Percentiles rank a stretch among this genome's conserved stretches.
Evolutionary conservation across 2,888 invertebrate species (phyloP).

Genomic region (Trachelus tabidus): DNA sequence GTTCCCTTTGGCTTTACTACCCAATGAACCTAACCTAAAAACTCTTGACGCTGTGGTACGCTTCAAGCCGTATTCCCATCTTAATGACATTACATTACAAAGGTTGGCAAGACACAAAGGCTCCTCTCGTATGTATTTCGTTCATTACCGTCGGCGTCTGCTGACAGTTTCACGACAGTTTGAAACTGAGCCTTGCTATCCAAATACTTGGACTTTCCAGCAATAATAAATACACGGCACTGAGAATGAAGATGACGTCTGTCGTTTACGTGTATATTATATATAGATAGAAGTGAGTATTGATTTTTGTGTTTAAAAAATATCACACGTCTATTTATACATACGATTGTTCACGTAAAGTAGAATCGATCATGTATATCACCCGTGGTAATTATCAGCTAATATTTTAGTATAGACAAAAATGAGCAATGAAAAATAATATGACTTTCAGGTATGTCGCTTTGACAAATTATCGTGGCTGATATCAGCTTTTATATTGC

Average conservation of each 20-base stretch:
- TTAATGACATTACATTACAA: background rate
- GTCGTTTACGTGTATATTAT: no score
- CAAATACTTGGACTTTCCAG: background rate
- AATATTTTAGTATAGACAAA: no score
- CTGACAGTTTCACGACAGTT: background rate
- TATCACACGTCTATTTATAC: no score
- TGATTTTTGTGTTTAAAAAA: no score
- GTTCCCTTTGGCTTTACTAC: background rate
- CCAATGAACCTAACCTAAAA: background rate
- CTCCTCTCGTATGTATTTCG: background rate
- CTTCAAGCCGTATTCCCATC: background rate
- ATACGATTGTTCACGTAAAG: no score
- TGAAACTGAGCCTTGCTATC: background rate
- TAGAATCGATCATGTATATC: no score
- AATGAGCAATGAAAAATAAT: no score
- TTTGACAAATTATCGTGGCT: background rate
- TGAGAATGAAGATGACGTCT: no score
- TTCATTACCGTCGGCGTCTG: background rate
- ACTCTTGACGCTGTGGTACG: background rate
- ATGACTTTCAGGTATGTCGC: no score
- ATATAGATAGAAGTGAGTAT: no score
- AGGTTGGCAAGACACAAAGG: background rate
- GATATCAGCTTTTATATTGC: no score
- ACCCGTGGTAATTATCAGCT: no score
- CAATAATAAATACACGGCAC: background rate